Percentiles rank a stretch among this genome's conserved stretches.
Evolutionary conservation across 2,888 invertebrate genomes (phyloP).

Genomic region (Apamea anceps): DNA sequence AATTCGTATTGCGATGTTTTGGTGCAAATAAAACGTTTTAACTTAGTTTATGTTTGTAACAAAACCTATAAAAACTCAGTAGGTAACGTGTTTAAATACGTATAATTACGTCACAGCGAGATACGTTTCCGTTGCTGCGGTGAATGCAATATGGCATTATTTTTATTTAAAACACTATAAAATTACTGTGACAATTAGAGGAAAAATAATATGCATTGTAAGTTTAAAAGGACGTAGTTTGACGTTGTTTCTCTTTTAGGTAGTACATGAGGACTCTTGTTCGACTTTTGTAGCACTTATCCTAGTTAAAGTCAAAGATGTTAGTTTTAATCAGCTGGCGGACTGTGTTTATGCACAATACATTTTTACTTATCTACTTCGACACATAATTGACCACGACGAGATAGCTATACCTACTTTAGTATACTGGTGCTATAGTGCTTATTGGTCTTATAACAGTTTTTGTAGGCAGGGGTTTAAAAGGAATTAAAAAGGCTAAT

Average conservation of each 20-base stretch:
- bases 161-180: conserved; percentile 29
- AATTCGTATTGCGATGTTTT: conserved; percentile 40
- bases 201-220: background rate
- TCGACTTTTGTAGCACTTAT: background rate
- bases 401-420: background rate
- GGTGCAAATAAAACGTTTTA: conserved; percentile 31
- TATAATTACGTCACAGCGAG: conserved; percentile 59
- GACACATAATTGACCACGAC: conserved; percentile 8
- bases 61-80: conserved; percentile 16
- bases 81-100: conserved; percentile 38
- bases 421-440: background rate
- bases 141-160: conserved; percentile 32
- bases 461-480: background rate
- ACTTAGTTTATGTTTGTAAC: conserved; percentile 24
- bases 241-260: background rate
- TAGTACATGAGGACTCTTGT: background rate
- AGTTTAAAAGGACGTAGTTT: background rate
- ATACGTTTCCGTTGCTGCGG: conserved; percentile 50
- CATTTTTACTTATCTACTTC: conserved; percentile 14
- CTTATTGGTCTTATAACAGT: background rate
- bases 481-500: background rate
- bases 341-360: conserved; percentile 27
- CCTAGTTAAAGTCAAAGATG: conserved; percentile 16
- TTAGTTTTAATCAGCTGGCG: conserved; percentile 34
- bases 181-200: conserved; percentile 5